Evolutionary conservation across 2,797 vertebrate species (phyloP).

Genomic region (Cyprinella venusta): DNA sequence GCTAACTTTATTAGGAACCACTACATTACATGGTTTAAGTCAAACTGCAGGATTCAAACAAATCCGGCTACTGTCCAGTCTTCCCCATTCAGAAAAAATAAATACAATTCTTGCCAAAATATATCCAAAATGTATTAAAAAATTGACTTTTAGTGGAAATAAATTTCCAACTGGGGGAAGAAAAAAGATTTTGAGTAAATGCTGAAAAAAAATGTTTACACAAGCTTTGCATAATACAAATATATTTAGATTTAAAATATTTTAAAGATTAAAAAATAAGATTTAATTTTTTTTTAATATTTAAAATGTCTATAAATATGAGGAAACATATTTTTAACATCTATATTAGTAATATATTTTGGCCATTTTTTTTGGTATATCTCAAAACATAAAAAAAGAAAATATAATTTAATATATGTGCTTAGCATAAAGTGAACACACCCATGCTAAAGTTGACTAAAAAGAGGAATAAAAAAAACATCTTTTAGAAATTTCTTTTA

Average conservation of each 20-base stretch:
- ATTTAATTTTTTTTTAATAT: background rate
- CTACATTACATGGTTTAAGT: background rate
- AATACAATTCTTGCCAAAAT: background rate
- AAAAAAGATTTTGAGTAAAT: background rate
- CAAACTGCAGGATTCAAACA: too few species aligned
- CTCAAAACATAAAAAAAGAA: background rate
- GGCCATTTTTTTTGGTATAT: background rate
- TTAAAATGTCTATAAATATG: too few species aligned
- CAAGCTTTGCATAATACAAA: background rate
- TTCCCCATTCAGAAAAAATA: background rate
- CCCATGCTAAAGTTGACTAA: too few species aligned
- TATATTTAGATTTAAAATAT: background rate
- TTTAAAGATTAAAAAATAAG: too few species aligned
- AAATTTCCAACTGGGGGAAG: background rate
- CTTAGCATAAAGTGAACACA: too few species aligned
- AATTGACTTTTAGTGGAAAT: background rate
- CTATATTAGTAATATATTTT: background rate
- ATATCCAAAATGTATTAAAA: background rate
- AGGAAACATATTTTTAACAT: background rate
- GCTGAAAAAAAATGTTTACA: too few species aligned
- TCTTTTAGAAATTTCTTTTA: too few species aligned
- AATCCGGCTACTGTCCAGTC: too few species aligned
- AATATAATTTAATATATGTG: too few species aligned
- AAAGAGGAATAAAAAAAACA: too few species aligned
- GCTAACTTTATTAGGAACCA: background rate